Evolutionary conservation across 2,888 invertebrate species (phyloP).

Genomic region (Ennomos fuscantarius): DNA sequence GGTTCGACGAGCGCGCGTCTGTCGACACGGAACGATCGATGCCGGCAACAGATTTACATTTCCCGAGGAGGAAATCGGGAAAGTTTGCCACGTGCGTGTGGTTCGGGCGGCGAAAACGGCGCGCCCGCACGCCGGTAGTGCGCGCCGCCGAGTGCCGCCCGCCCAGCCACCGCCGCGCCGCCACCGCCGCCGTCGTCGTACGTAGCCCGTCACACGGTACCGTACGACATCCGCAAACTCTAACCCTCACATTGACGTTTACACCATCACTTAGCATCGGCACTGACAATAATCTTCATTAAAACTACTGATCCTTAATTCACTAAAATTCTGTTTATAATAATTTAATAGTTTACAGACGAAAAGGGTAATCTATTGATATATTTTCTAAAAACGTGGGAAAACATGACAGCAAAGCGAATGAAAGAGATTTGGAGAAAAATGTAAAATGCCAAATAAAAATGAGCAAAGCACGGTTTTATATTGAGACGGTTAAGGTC

Average conservation of each 20-base stretch:
- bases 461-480: constrained; percentile 66
- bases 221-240: constrained; percentile 41
- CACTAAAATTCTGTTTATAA: constrained; percentile 3
- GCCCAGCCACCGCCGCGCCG: constrained; percentile 61
- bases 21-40: constrained; percentile 76
- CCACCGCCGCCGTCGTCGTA: constrained; percentile 40
- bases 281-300: constrained; percentile 42
- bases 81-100: constrained; percentile 80
- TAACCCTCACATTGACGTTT: constrained; percentile 54
- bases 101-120: constrained; percentile 73
- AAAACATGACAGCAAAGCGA: constrained; percentile 54
- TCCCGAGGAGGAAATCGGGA: constrained; percentile 81
- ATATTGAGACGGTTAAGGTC: constrained; percentile 72
- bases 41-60: constrained; percentile 83
- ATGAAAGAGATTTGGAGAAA: constrained; percentile 40
- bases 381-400: constrained; percentile 49
- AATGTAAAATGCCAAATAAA: constrained; percentile 38
- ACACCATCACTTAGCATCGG: constrained; percentile 61
- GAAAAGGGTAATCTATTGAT: constrained; percentile 41
- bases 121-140: constrained; percentile 82
- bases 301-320: constrained; percentile 5
- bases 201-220: constrained; percentile 43
- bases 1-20: constrained; percentile 69
- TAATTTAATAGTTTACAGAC: constrained; percentile 6
- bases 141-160: constrained; percentile 83